These are phyloP conservation scores for Antigone vipio DNA, from an alignment of 2,113 vertebrate genomes.

Conservation along the genomic window DNA sequence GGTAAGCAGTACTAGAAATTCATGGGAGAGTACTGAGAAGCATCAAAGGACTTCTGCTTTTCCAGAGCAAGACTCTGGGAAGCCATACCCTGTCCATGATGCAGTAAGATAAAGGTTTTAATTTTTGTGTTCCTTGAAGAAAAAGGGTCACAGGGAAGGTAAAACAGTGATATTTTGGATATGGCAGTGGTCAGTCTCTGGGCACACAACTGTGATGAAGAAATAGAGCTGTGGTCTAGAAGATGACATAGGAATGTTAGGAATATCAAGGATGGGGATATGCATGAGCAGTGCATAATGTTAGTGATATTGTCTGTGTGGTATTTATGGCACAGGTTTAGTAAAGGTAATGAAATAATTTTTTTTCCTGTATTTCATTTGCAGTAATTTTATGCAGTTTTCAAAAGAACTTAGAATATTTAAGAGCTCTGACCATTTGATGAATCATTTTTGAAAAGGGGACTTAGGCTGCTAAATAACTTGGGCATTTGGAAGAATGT, in stretches of 20 bases:
- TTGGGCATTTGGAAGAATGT: neutral
- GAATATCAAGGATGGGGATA: neutral
- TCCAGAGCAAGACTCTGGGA: neutral
- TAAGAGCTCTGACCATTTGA: neutral
- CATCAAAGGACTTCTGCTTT: neutral
- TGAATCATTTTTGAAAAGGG: neutral
- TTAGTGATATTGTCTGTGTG: neutral
- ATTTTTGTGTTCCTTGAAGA: neutral
- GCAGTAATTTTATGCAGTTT: neutral
- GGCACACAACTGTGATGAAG: neutral
- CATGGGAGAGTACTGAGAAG: neutral
- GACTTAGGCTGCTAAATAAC: neutral
- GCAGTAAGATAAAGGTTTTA: neutral
- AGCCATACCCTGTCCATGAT: neutral
- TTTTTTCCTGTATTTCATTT: neutral
- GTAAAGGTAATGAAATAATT: neutral
- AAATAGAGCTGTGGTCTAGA: neutral
- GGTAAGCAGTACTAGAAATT: constrained; percentile 60
- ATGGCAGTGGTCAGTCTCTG: neutral
- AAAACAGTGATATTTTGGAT: neutral
- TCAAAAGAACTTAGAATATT: neutral
- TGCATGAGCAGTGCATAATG: neutral
- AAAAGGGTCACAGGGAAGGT: neutral
- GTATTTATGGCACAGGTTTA: neutral
- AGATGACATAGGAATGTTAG: neutral